phyloP scores from a whole-genome alignment of 2,888 invertebrate genomes.

The Ptychoptera contaminata region DNA sequence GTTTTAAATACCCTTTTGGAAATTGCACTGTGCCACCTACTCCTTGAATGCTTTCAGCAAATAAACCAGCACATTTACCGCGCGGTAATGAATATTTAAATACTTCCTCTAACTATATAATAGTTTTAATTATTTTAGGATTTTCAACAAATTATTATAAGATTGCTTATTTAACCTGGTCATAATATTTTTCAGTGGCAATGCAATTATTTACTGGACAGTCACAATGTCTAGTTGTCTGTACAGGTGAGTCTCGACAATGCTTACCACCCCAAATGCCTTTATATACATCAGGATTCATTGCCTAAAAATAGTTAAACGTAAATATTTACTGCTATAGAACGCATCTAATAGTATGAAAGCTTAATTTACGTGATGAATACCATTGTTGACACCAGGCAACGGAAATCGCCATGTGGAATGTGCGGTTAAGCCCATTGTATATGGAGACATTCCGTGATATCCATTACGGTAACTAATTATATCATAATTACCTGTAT shows the following conservation, averaged over 20 bases:
- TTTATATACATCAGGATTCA: conserved; percentile 82
- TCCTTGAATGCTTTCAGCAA: conserved; percentile 94
- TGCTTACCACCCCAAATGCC: conserved; percentile 81
- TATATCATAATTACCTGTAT: conserved; percentile 74
- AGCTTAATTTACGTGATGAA: conserved; percentile 50
- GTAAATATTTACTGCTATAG: too few relatives aligned
- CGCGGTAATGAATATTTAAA: conserved; percentile 59
- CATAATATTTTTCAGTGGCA: conserved; percentile 64
- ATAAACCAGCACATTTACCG: conserved; percentile 70
- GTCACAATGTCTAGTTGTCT: conserved; percentile 49
- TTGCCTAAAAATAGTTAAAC: conserved; percentile 46
- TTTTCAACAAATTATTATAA: too few relatives aligned
- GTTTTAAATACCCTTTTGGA: conserved; percentile 71
- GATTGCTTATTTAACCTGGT: conserved; percentile 40
- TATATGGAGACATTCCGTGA: conserved; percentile 78
- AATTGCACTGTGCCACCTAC: conserved; percentile 89
- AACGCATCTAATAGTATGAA: conserved; percentile 14
- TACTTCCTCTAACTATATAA: conserved; percentile 36
- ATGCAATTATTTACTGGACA: conserved; percentile 47
- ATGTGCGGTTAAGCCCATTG: conserved; percentile 69
- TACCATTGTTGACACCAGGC: conserved; percentile 49
- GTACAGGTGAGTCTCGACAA: conserved; percentile 77
- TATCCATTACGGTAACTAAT: conserved; percentile 79
- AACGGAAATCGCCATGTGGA: conserved; percentile 64
- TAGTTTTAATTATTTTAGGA: too few relatives aligned